Evolutionary conservation across 1,140 invertebrate genomes (phyloP).

Genomic region (Parapsyche elsis): DNA sequence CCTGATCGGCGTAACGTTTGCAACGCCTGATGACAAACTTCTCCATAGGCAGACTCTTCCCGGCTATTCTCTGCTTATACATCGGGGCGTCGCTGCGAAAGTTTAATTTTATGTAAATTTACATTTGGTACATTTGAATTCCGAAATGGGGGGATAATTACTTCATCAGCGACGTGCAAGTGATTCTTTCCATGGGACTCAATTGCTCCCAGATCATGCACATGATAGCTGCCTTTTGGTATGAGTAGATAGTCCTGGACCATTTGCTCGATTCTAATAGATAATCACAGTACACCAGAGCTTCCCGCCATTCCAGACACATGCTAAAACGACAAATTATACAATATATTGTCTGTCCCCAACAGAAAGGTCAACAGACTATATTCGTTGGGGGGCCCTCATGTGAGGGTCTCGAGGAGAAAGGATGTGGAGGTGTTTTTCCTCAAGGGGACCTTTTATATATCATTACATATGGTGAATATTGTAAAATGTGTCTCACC

Average conservation of each 20-base stretch:
- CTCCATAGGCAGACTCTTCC: constrained; percentile 96
- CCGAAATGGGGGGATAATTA: constrained; percentile 62
- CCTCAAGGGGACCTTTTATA: too few species aligned
- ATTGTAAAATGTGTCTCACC: constrained; percentile 62
- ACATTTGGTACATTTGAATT: neutral
- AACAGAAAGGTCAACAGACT: too few species aligned
- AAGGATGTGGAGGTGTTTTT: too few species aligned
- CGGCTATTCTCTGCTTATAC: constrained; percentile 91
- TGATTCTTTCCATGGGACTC: constrained; percentile 65
- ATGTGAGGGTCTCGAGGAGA: too few species aligned
- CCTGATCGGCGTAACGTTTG: constrained; percentile 80
- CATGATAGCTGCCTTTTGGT: constrained; percentile 86
- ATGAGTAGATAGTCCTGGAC: constrained; percentile 92
- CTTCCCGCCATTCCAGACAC: constrained; percentile 77
- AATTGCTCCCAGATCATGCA: constrained; percentile 75
- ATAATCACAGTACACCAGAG: constrained; percentile 77
- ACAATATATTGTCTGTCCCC: too few species aligned
- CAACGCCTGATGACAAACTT: constrained; percentile 93
- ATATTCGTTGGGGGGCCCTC: too few species aligned
- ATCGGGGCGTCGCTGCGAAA: constrained; percentile 78
- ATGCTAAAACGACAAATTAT: constrained; percentile 61
- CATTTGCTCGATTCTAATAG: constrained; percentile 86
- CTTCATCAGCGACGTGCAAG: constrained; percentile 72
- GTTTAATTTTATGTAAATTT: neutral
- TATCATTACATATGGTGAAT: neutral